Evolutionary conservation across 2,797 vertebrate genomes (phyloP), one percentile per base, ranked within the genome.

Genomic region (Buceros bicornis): DNA sequence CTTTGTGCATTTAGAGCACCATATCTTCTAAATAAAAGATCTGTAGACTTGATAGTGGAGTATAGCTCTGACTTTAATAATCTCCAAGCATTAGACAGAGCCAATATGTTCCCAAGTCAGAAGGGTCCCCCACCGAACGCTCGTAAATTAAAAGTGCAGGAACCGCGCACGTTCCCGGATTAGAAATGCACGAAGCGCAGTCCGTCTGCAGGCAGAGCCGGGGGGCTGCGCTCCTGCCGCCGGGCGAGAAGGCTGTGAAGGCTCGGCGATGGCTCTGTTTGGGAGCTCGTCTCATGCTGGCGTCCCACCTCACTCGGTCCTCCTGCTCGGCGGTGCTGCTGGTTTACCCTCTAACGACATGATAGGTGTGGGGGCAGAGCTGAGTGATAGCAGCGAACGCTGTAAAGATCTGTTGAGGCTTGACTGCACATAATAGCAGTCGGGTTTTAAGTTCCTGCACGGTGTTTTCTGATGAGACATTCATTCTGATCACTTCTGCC

Each of bases 21-120:
- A 96, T 98, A 98, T 98, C 98, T 98, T 98, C 98, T 98, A 98
- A 98, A 98, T 98, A 98, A 98, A 98, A 98, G 98, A 98, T 98
- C 98, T 98, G 97, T 97, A 98, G 97, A 97, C 97, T 98, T 98
- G 97, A 98, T 98, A 98, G 98, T 97, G 95, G 95, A 97, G 97
- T 95, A 97, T 90, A 98, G 98, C 97, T 97, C 97, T 93, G 89
- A 97, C 97, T 98, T 98, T 98, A 98, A 98, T 98, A 98, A 98
- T 98, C 98, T 98, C 96, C 96, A 96, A 97, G 97, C 97, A 97
- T 98, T 98, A 98, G 97, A 98, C 97, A 7, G 56, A 98, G 97
- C 98, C 98, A 97, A 94, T 98, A 96, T 97, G 97, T 98, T 98
- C 98, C 98, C 97, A 97, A 98, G 97, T 97, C 97, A 97, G 98